phyloP scores from a whole-genome alignment of 1,140 invertebrate genomes.

The Sycobia sp. region DNA sequence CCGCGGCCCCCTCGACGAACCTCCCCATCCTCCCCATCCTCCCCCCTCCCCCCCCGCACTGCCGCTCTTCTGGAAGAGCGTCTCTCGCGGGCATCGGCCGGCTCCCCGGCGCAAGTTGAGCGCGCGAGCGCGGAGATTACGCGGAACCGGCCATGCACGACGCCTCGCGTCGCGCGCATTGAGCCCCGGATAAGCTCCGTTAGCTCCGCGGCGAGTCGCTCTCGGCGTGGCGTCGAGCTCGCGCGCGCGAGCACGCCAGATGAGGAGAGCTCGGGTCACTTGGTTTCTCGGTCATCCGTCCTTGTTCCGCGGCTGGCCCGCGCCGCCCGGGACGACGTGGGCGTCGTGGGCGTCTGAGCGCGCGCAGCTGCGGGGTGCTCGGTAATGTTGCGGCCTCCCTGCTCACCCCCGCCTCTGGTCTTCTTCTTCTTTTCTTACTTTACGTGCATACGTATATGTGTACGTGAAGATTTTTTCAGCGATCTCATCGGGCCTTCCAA shows the following conservation, averaged over 20 bases:
- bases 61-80: slow-evolving; percentile 1
- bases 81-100: slow-evolving; percentile 38
- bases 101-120: slow-evolving; percentile 43
- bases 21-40: background rate
- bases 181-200: slow-evolving; percentile 21
- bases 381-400: too few species aligned
- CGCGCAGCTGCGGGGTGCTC: too few species aligned
- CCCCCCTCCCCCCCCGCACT: background rate
- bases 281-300: slow-evolving; percentile 56
- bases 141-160: slow-evolving; percentile 13
- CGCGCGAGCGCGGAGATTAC: slow-evolving; percentile 4
- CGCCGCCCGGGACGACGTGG: background rate
- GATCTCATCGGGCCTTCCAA: too few species aligned
- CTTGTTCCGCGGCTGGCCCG: background rate
- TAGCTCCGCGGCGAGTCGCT: background rate
- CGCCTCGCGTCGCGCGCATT: too few species aligned
- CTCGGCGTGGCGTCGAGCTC: slow-evolving; percentile 48
- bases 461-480: too few species aligned
- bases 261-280: too few species aligned
- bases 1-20: background rate
- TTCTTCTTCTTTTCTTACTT: too few species aligned
- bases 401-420: too few species aligned
- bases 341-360: too few species aligned
- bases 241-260: too few species aligned
- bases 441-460: too few species aligned